Evolutionary conservation across 2,888 invertebrate genomes (phyloP), one percentile per base, ranked within the genome.

Genomic region (Dexiosoma caninum): DNA sequence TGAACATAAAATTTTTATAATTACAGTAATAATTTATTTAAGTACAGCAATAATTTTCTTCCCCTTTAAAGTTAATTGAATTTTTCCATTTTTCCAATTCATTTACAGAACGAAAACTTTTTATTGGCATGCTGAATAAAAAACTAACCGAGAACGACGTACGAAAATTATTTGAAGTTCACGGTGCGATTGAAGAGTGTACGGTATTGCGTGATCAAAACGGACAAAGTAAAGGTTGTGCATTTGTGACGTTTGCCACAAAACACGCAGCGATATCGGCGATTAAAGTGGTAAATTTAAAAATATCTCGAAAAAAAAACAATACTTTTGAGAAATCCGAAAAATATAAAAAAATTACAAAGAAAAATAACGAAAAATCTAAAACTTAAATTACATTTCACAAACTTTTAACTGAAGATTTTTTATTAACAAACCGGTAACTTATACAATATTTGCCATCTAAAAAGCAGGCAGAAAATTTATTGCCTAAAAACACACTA

Each of bases 61-160:
- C n/a, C n/a, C n/a, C n/a, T n/a, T n/a, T n/a, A n/a, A n/a, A n/a
- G n/a, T n/a, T n/a, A 27, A 27, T 27, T 12, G 19, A 64, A 64
- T 8, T 46, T 21, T 19, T 8, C 27, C 59, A n/a, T 62, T 2
- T 9, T 21, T 46, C 62, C 40, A 44, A 42, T 67, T 21, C 53
- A 12, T 60, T 87, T 88, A 0, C 93, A 97, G 98, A 99, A 92
- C 94, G 99, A 87, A 99, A 99, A 91, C 92, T 99, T 85, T 99
- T 99, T 92, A 96, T 99, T 87, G 99, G 99, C 51, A 99, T 99
- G 98, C 92, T 99, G 88, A 97, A 97, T 89, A 98, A 98, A 92
- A 98, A 98, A 90, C 93, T 96, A 88, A 95, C 94, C 85, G 99
- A 99, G 91, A 96, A 95, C 90, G 98, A 99, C 91, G 97, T 99